Percentiles rank a stretch among this genome's conserved stretches.
Conservation (phyloP, 2,888 invertebrate species). For the Podotricha telesiphe region DNA sequence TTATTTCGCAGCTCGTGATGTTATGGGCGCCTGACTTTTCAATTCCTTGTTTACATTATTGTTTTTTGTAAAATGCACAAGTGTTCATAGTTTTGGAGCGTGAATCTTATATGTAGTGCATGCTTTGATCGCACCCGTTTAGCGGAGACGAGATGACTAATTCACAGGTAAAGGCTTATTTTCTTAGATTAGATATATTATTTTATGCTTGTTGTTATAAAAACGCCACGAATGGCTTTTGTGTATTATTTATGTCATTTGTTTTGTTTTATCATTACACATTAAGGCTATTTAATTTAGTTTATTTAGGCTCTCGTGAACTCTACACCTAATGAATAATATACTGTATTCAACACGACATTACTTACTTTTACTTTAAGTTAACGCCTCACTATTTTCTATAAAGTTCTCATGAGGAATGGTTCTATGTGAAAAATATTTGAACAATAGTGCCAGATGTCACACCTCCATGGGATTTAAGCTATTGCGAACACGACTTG, state of each 20-base stretch:
- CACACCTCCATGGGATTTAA: constrained; percentile 36
- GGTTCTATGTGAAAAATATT: constrained; percentile 36
- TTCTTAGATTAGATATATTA: constrained; percentile 41
- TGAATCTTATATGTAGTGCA: constrained; percentile 78
- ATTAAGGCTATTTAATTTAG: not conserved
- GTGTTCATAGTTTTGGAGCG: constrained; percentile 67
- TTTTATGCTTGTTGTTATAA: constrained; percentile 10
- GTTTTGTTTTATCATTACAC: not conserved
- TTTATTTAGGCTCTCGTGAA: not conserved
- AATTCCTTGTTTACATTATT: constrained; percentile 73
- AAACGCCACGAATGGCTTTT: not conserved
- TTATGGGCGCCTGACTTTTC: constrained; percentile 72
- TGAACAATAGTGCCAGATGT: constrained; percentile 44
- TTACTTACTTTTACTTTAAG: constrained; percentile 17
- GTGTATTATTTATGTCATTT: not conserved
- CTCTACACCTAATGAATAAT: not conserved
- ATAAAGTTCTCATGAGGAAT: constrained; percentile 35
- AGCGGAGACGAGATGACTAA: constrained; percentile 83
- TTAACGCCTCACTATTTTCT: constrained; percentile 18
- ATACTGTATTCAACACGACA: not conserved
- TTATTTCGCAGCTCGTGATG: constrained; percentile 73
- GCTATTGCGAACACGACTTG: constrained; percentile 17
- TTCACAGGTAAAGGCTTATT: constrained; percentile 81
- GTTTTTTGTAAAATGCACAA: constrained; percentile 76
- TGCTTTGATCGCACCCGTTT: constrained; percentile 74